Evolutionary conservation across 2,888 invertebrate species (phyloP), one percentile per base, ranked within the genome.

Genomic region (Andrena trimmerana): DNA sequence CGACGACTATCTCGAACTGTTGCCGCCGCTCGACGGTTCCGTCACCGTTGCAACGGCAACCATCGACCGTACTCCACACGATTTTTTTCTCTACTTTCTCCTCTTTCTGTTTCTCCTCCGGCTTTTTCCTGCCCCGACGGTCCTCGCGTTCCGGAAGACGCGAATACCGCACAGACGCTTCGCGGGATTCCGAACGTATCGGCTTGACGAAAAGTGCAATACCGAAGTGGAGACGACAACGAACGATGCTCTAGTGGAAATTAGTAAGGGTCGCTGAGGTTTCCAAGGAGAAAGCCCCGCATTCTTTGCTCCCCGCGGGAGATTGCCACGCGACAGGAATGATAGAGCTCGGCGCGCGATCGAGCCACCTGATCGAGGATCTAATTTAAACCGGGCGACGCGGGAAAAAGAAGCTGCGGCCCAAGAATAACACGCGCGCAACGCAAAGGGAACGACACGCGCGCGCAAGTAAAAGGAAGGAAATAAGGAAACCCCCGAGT

Each of bases 341-440:
- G 29, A 65, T 42, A 71, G 57, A 52, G 6, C 7, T 59, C 31
- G 52, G 68, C 33, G 48, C 52, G 63, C 42, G 70, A 66, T 69
- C 76, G 62, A 63, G 78, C 84, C 84, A 86, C 82, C 86, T 87
- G 82, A 88, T 78, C 73, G 82, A 7, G 13, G 42, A 50, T 74
- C 83, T 78, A 84, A 87, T 82, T 86, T 78, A 73, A 83, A 76
- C 68, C 63, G 48, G 6, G 69, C 54, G 10, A 36, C 48, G 65
- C 62, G 68, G 68, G 81, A 71, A 79, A 79, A 86, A 83, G 74
- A 68, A 63, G 60, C 52, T 57, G 48, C 66, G 62, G 62, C 36
- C 84, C 73, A 80, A 82, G 81, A 88, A 83, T 84, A 84, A 84
- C 77, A 86, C 85, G 86, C 84, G 82, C 36, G 71, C 63, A 67